Base-by-base conservation (phyloP, 2,797 vertebrate genomes). In the Danio aesculapii region DNA sequence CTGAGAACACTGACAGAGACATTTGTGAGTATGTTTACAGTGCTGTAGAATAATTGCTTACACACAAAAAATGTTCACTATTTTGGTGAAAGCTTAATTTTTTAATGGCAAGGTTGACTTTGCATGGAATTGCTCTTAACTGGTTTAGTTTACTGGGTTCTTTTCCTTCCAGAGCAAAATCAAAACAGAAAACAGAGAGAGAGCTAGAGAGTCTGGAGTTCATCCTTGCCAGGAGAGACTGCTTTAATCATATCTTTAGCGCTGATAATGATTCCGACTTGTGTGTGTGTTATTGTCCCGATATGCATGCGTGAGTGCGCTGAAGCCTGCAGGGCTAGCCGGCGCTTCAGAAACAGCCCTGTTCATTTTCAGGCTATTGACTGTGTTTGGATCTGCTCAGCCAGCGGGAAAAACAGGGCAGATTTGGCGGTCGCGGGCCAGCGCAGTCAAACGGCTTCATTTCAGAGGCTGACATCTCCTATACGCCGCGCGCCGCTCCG, bases 331-430 rank as follows among this genome's bases (percentile, higher is more conserved):
- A 86, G 89, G 90, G 83, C 30, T 3, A 3, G 83, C 89, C 88
- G 83, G 90, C 90, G 87, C 88, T 91, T 89, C 91, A 91, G 11
- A 93, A 93, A 92, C 86, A 93, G 77, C 90, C 92, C 91, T 91
- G 89, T 94, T 94, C 92, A 91, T 93, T 94, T 93, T 94, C 93
- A 91, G 87, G 90, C 91, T 90, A 87, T 94, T 92, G 93, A 94
- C 89, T 92, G 88, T 91, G 91, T 93, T 89, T 91, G 92, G 92
- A 89, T 91, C 81, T 87, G 93, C 90, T 93, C 91, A 61, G 91
- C 92, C 92, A 92, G 92, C 92, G 89, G 93, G 94, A 93, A 94
- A 77, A 93, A 91, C 92, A 91, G 91, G 86, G 46, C 88, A 90
- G 88, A 90, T 91, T 75, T 87, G 89, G 91, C 89, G 87, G 91